Evolutionary conservation across 2,888 invertebrate genomes (phyloP).

Genomic region (Folsomia candida): DNA sequence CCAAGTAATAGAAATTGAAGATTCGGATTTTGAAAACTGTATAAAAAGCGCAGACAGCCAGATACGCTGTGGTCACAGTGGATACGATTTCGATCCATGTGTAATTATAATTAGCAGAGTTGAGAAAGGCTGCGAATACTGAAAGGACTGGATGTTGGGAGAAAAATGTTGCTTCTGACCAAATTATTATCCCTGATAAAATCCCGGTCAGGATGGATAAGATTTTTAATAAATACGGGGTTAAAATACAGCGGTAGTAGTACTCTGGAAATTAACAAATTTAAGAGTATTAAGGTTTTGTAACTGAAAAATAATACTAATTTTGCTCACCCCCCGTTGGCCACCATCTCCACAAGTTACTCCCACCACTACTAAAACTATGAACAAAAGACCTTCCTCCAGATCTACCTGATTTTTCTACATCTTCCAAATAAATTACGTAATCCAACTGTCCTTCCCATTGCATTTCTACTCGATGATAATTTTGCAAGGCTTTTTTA

Average conservation of each 20-base stretch:
- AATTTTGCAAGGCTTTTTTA: conserved; percentile 52
- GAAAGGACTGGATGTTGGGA: conserved; percentile 87
- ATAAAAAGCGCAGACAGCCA: conserved; percentile 96
- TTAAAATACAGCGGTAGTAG: conserved; percentile 90
- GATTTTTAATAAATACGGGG: conserved; percentile 71
- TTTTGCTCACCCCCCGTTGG: conserved; percentile 20
- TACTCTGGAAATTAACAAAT: conserved; percentile 66
- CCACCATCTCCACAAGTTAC: conserved; percentile 1
- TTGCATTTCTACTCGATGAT: conserved; percentile 81
- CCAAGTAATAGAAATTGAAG: conserved; percentile 90
- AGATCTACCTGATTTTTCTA: conserved; percentile 70
- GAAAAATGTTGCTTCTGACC: conserved; percentile 99
- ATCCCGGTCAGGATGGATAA: conserved; percentile 70
- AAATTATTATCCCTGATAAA: conserved; percentile 89
- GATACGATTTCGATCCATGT: conserved; percentile 92
- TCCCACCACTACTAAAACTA: conserved; percentile 57
- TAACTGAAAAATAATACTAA: background rate
- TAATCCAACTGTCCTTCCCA: conserved; percentile 79
- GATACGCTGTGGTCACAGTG: conserved; percentile 84
- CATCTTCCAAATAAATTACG: conserved; percentile 75
- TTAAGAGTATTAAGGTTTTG: no score
- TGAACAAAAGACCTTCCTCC: conserved; percentile 64
- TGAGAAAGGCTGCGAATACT: conserved; percentile 91
- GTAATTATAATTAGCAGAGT: conserved; percentile 80
- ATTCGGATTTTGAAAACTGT: conserved; percentile 95